Conservation (phyloP, 2,888 invertebrate species). For the Macropis europaea region DNA sequence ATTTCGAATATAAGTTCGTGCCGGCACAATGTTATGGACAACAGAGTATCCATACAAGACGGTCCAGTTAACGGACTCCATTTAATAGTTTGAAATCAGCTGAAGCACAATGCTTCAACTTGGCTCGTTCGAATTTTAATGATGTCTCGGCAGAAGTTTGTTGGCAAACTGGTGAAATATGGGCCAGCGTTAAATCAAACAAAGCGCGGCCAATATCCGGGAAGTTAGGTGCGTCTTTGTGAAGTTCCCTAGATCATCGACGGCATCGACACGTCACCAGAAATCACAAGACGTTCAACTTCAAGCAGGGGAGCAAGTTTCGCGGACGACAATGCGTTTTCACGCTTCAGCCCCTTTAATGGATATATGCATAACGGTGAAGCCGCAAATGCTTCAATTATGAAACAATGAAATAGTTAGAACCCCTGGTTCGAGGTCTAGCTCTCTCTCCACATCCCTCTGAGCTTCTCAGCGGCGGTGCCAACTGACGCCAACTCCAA, state of each 20-base stretch:
- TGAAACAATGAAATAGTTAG: conserved; percentile 78
- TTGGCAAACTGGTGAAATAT: too few species aligned
- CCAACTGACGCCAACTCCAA: conserved; percentile 74
- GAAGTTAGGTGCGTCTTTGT: not conserved
- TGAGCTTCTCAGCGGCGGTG: conserved; percentile 57
- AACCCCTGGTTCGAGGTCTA: conserved; percentile 51
- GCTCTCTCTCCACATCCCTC: not conserved
- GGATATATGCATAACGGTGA: conserved; percentile 66
- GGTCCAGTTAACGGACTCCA: too few species aligned
- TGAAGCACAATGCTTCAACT: too few species aligned
- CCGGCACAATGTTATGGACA: too few species aligned
- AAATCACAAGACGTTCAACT: conserved; percentile 40
- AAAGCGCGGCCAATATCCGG: not conserved
- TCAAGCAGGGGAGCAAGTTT: conserved; percentile 58
- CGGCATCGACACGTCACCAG: not conserved
- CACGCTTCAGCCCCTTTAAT: conserved; percentile 54
- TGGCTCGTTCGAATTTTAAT: too few species aligned
- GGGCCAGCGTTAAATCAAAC: not conserved
- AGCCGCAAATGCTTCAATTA: conserved; percentile 77
- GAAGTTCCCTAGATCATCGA: not conserved
- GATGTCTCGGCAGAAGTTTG: too few species aligned
- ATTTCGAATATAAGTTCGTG: too few species aligned
- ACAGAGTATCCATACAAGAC: too few species aligned
- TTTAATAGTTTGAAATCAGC: too few species aligned
- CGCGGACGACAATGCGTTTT: conserved; percentile 49